These are phyloP conservation scores for Clarias laeviceps DNA, from an alignment of 2,797 vertebrate species.

Conservation along the genomic window DNA sequence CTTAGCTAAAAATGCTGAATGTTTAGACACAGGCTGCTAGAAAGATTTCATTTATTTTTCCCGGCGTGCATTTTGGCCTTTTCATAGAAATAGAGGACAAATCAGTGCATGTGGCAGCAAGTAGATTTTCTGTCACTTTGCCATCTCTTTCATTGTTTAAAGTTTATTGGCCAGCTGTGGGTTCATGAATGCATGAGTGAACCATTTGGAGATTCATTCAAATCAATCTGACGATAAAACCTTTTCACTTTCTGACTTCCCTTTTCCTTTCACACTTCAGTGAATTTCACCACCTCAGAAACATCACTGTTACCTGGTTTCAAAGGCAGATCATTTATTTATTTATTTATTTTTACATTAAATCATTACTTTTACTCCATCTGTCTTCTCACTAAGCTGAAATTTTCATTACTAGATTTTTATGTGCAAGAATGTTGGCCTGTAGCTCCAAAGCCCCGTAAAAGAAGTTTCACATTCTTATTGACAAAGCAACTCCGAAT, in stretches of 20 bases:
- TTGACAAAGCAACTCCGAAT: constrained; percentile 18
- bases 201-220: constrained; percentile 39
- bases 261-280: constrained; percentile 22
- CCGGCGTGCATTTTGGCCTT: not conserved
- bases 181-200: constrained; percentile 45
- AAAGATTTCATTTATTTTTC: not conserved
- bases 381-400: constrained; percentile 7
- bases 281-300: not conserved
- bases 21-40: not conserved
- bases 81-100: constrained; percentile 14
- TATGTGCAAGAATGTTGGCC: constrained; percentile 25
- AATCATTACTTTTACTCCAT: not conserved
- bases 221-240: constrained; percentile 44
- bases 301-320: constrained; percentile 4
- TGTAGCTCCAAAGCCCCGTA: constrained; percentile 11
- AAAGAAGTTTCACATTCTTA: constrained; percentile 20
- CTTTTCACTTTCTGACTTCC: constrained; percentile 8
- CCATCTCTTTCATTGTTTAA: constrained; percentile 45
- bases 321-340: not conserved
- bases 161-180: constrained; percentile 55
- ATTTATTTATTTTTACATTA: not conserved
- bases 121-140: constrained; percentile 37
- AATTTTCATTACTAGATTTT: constrained; percentile 32
- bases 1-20: constrained; percentile 37
- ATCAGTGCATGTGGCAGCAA: constrained; percentile 29